These are phyloP conservation scores for Drosophila yakuba DNA, from an alignment of 1,140 invertebrate species.

Conservation along the genomic window DNA sequence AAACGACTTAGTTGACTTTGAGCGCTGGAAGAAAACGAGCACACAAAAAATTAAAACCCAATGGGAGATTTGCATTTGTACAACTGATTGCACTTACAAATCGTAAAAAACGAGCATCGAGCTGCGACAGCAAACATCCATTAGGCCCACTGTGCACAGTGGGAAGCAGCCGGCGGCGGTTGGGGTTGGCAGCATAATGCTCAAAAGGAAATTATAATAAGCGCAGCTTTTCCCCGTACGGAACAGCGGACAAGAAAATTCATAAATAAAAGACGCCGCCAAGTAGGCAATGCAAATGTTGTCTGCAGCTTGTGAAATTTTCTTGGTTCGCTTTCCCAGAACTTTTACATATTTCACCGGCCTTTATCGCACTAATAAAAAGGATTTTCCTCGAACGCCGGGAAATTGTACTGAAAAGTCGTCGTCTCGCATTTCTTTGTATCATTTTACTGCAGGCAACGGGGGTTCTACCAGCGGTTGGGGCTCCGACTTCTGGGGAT, in stretches of 20 bases:
- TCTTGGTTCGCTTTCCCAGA: slow-evolving; percentile 11
- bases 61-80: slow-evolving; percentile 43
- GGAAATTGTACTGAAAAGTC: slow-evolving; percentile 32
- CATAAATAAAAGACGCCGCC: slow-evolving; percentile 72
- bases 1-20: slow-evolving; percentile 70
- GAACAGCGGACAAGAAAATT: slow-evolving; percentile 19
- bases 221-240: slow-evolving; percentile 57
- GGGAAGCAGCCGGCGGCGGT: slow-evolving; percentile 26
- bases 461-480: slow-evolving; percentile 19
- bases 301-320: slow-evolving; percentile 30
- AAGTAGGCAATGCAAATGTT: slow-evolving; percentile 78
- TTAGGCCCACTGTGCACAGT: slow-evolving; percentile 79
- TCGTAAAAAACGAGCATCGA: slow-evolving; percentile 44
- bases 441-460: slow-evolving; percentile 64
- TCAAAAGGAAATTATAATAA: slow-evolving; percentile 78
- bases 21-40: slow-evolving; percentile 1
- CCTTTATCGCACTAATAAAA: slow-evolving; percentile 81
- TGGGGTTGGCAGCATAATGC: slow-evolving; percentile 47
- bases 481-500: slow-evolving; percentile 15
- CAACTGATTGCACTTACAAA: slow-evolving; percentile 53
- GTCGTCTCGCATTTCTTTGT: slow-evolving; percentile 73
- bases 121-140: slow-evolving; percentile 59
- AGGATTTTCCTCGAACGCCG: slow-evolving; percentile 72
- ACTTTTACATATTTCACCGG: slow-evolving; percentile 43
- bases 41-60: background rate